Base-by-base conservation (phyloP, 2,888 invertebrate species). In the Camptogramma bilineatum region DNA sequence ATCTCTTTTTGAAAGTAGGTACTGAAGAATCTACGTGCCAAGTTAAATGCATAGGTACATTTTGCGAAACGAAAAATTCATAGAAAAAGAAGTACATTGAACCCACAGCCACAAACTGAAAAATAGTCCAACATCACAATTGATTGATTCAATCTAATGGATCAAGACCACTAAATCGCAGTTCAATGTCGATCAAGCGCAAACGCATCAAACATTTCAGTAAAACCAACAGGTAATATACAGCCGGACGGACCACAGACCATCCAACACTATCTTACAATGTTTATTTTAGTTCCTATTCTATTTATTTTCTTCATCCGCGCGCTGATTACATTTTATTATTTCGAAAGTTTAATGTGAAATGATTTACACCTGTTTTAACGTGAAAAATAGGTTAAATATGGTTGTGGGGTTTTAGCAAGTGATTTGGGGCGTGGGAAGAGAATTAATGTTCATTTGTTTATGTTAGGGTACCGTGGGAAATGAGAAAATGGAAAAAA, bases 221-320 rank as follows among this genome's bases (percentile, higher is more conserved):
- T 89, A 83, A 84, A 87, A 85, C 87, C 87, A 86, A 88, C 91
- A 90, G 91, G 91, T 90, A 90, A 90, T 88, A 86, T 83, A 85
- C 86, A 81, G 80, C 76, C 76, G 81, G 75, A 74, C 82, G 83
- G 55, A 24, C 74, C 66, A 55, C 66, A 66, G 62, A 55, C 21
- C 58, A 55, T 44, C 5, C 1, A 51, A 48, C 52, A 62, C 50
- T 57, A 13, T n/a, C 46, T 21, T 7, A 4, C 4, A n/a, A 72
- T 85, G 86, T 90, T 90, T 90, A 84, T 88, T 87, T 90, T 85
- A 73, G 83, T 83, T 80, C 78, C 72, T 72, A 80, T 81, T 83
- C 81, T 88, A 87, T 90, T 90, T 90, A 84, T 90, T 89, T 88
- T 85, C 77, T 76, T 76, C 73, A 73, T 67, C 68, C 54, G 70